Base-by-base conservation (phyloP, 30 jellyfish, hydroid and myxozoan genomes). In the Pelagia noctiluca region DNA sequence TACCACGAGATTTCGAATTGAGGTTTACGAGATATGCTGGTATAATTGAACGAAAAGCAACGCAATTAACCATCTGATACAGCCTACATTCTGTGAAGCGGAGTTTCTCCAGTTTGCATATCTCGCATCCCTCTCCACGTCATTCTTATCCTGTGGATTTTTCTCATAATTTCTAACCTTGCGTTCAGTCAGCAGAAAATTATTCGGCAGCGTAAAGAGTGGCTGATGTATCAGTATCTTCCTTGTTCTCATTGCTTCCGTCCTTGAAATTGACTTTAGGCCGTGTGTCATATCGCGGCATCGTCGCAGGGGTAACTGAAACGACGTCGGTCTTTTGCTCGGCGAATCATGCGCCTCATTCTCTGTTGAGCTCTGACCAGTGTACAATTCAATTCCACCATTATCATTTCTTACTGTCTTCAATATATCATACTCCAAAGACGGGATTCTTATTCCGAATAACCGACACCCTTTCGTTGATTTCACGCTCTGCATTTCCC, bases 401-500 rank as follows among this genome's bases (percentile, higher is more conserved):
- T 87, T 65, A 50, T 67, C 68, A 63, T 47, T 77, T 65, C 63
- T 22, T 7, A 71, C 36, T 2, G 88, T 71, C 48, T 78, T 77
- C 32, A 87, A 61, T 10, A 87, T 71, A 70, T 87, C 96, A 75
- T 87, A 78, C 24, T 87, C 96, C 2, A 78, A 19, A 16, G 96
- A 87, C 4, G 98, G 98, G 12, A 93, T 85, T 35, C 21, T 67
- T 26, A 86, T 68, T 50, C 97, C 83, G 23, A 93, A 83, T 37
- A 72, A 71, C 26, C 88, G 53, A 52, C 98, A 93, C 23, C 98
- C 98, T 0, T 72, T 61, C 1, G 98, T 80, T 2, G 49, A 33
- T 34, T 93, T 86, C 22, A 93, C 96, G 77, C 93, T 90, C 71
- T 93, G 98, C 31, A 82, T 92, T 24, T 0, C 54, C 38, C 93